Conservation (phyloP, 2,797 vertebrate species). For the Helarctos malayanus region DNA sequence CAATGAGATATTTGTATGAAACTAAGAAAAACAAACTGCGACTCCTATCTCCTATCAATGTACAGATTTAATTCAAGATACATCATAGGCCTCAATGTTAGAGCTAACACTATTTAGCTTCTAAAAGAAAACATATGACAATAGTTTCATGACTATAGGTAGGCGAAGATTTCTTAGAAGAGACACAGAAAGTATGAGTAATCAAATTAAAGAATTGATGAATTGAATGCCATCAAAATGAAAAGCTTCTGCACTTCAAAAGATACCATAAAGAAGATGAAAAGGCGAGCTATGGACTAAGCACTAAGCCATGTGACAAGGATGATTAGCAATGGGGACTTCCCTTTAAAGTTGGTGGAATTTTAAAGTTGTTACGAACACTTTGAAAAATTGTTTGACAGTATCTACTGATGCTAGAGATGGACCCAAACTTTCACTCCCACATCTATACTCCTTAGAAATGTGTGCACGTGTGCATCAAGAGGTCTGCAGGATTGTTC, state of each 20-base stretch:
- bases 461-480: neutral
- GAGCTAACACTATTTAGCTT: slow-evolving; percentile 1
- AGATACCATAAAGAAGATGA: neutral
- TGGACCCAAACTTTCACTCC: neutral
- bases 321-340: neutral
- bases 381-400: neutral
- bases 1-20: slow-evolving; percentile 3
- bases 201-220: slow-evolving; percentile 8
- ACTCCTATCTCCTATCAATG: neutral
- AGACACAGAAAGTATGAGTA: neutral
- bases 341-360: neutral
- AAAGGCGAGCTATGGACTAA: neutral
- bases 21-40: neutral
- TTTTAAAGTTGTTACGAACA: neutral
- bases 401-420: neutral
- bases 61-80: slow-evolving; percentile 53
- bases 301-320: neutral
- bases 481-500: neutral
- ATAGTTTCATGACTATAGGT: neutral
- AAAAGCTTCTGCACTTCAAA: neutral
- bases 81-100: neutral
- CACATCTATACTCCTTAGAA: neutral
- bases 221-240: slow-evolving; percentile 19
- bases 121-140: neutral
- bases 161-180: neutral